A percentile compares a stretch with the other conserved stretches of the same genome.
Evolutionary conservation across 2,888 invertebrate species (phyloP).

Genomic region (Achlya flavicornis): DNA sequence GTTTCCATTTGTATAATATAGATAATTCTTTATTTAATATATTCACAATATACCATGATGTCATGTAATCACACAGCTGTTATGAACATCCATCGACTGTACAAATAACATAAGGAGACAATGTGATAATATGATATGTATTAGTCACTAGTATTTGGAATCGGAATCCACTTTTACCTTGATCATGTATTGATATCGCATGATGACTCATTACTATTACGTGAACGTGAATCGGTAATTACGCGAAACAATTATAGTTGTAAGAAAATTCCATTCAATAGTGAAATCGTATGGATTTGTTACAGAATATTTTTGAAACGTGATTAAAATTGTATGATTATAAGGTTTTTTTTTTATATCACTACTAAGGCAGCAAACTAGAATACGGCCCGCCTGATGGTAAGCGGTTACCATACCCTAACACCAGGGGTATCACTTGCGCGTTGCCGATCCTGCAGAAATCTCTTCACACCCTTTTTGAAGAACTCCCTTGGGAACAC

Average conservation of each 20-base stretch:
- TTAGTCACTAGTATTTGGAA: slow-evolving; percentile 30
- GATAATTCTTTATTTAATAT: neutral
- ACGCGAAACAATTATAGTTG: slow-evolving; percentile 3
- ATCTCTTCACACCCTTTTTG: too few species aligned
- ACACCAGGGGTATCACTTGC: too few species aligned
- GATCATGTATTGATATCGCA: slow-evolving; percentile 12
- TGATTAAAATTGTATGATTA: too few species aligned
- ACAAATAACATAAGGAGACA: neutral
- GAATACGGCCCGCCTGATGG: too few species aligned
- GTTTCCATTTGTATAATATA: too few species aligned
- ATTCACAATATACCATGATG: slow-evolving; percentile 7
- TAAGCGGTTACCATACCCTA: too few species aligned
- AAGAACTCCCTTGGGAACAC: too few species aligned
- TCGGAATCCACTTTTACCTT: slow-evolving; percentile 26
- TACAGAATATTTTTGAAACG: too few species aligned
- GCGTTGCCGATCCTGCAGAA: too few species aligned
- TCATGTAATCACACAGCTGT: slow-evolving; percentile 1
- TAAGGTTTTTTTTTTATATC: too few species aligned
- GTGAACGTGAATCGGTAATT: neutral
- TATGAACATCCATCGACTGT: neutral
- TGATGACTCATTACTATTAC: slow-evolving; percentile 10
- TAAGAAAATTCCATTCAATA: neutral
- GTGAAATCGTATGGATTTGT: neutral
- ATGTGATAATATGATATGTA: slow-evolving; percentile 18
- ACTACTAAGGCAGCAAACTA: too few species aligned